A percentile compares a stretch with the other conserved stretches of the same genome.
These are phyloP conservation scores for Littorina saxatilis DNA, from an alignment of 1,140 invertebrate genomes.

Conservation along the genomic window DNA sequence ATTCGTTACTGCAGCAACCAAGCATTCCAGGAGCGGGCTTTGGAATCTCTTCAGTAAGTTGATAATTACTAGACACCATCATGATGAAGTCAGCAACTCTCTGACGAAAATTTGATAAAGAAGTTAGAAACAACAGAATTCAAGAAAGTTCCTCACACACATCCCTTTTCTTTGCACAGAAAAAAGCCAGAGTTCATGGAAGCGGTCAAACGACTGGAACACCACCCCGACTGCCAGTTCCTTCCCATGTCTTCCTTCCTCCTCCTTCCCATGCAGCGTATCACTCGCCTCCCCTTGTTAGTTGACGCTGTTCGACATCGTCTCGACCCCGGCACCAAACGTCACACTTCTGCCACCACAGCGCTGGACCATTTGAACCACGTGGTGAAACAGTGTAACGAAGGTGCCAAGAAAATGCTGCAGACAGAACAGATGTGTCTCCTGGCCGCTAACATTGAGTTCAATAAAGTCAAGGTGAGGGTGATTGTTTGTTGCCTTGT, in stretches of 20 bases:
- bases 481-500: too few species aligned
- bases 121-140: too few species aligned
- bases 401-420: conserved; percentile 91
- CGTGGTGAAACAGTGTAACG: conserved; percentile 94
- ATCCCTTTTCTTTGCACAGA: conserved; percentile 55
- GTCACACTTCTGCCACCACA: conserved; percentile 84
- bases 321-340: conserved; percentile 76
- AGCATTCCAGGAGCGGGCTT: conserved; percentile 87
- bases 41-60: conserved; percentile 84
- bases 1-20: conserved; percentile 96
- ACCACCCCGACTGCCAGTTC: conserved; percentile 88
- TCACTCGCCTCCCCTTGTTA: conserved; percentile 94
- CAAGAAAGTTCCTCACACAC: too few species aligned
- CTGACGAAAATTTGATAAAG: too few species aligned
- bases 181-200: conserved; percentile 63
- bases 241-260: conserved; percentile 94
- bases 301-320: conserved; percentile 92
- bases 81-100: too few species aligned
- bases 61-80: conserved; percentile 46
- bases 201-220: conserved; percentile 81
- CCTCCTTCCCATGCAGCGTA: conserved; percentile 97
- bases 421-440: conserved; percentile 88
- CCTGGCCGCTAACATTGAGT: conserved; percentile 82
- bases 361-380: conserved; percentile 86
- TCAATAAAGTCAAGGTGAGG: conserved; percentile 76